Base-by-base conservation (phyloP, 2,113 vertebrate species). In the Tenebrosternarchus preto region DNA sequence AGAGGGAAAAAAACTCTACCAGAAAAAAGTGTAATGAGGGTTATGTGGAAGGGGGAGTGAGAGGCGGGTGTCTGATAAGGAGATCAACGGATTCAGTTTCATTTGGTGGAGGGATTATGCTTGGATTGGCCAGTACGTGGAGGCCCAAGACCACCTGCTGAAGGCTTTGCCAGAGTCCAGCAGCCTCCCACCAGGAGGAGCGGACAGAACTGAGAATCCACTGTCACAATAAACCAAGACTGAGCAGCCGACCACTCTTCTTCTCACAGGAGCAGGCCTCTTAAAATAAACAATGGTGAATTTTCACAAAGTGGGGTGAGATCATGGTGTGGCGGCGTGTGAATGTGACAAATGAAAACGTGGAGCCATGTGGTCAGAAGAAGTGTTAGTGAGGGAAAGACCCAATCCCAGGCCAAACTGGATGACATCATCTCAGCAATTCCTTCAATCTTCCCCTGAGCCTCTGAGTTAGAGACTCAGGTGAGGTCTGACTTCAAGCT, bases 11-110 rank as follows among this genome's bases (percentile, higher is more conserved):
- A 27, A n/a, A n/a, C n/a, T 16, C 59, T 36, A 55, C 12, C n/a
- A 50, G 36, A 24, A 60, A 50, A 27, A 15, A 25, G 50, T 22
- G 22, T 71, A 15, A 67, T 61, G 67, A 33, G 68, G 33, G 60
- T 39, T 59, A 29, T 39, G 29, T 22, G 39, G 76, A 5, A 66
- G 29, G 20, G 25, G 29, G 31, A 17, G 61, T 24, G 76, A 33
- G 66, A 27, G 73, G 83, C 66, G 86, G 77, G 20, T 22, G 85
- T 85, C 74, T 81, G 59, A 87, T 89, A 90, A 90, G 89, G 68
- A 89, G 86, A 90, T 92, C 89, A 89, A 83, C 61, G 86, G 90
- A 92, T 93, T 91, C 90, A 17, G 63, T 80, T 85, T 86, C 24
- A 85, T 89, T 88, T 72, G 56, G 56, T 15, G 17, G 16, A 80